Conservation (phyloP, 2,888 invertebrate genomes). For the Notocelia uddmanniana region DNA sequence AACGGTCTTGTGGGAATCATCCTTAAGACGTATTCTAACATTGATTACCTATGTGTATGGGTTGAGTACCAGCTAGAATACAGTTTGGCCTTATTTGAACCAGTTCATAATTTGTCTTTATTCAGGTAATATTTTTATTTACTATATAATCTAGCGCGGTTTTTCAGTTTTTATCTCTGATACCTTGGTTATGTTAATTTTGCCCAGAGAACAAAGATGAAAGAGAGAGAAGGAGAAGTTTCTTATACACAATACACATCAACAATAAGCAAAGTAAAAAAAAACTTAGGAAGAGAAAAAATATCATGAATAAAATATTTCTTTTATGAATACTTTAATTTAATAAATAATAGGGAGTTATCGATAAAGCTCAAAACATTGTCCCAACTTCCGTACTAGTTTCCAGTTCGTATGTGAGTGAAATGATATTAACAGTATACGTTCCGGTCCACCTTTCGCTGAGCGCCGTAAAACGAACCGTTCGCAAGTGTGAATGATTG, state of each 20-base stretch:
- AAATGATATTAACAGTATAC: slow-evolving; percentile 51
- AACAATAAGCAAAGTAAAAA: no score
- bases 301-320: neutral
- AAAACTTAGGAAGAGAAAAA: neutral
- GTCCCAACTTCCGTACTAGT: slow-evolving; percentile 42
- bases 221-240: neutral
- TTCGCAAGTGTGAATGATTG: slow-evolving; percentile 61
- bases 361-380: neutral
- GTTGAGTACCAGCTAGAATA: neutral
- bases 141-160: neutral
- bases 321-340: neutral
- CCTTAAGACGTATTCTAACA: no score
- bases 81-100: neutral
- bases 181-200: neutral
- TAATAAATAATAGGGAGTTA: neutral
- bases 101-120: neutral
- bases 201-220: neutral
- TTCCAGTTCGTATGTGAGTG: slow-evolving; percentile 44
- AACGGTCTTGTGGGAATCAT: no score
- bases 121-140: neutral
- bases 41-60: no score
- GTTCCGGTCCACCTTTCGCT: slow-evolving; percentile 51
- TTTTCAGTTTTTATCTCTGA: neutral
- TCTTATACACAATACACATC: no score
- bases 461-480: slow-evolving; percentile 55